Conservation (phyloP, 1,140 invertebrate genomes). For the Capitella teleta region DNA sequence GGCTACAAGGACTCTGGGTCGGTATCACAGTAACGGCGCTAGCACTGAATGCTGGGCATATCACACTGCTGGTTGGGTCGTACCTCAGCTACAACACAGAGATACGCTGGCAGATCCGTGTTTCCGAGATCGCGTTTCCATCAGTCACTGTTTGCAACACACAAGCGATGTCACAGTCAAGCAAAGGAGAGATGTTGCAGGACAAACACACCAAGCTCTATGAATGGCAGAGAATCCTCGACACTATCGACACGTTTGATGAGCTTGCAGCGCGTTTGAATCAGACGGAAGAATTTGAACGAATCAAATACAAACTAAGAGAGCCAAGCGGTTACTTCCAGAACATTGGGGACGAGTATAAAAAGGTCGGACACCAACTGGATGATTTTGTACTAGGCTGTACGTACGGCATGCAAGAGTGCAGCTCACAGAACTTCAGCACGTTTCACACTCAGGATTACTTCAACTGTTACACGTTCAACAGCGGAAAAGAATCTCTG, state of each 20-base stretch:
- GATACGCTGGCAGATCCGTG: too few relatives aligned
- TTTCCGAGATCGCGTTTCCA: neutral
- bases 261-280: neutral
- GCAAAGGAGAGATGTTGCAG: neutral
- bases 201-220: neutral
- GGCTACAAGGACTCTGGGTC: neutral
- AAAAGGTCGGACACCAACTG: neutral
- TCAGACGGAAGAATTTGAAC: neutral
- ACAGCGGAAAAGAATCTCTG: too few relatives aligned
- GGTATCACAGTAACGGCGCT: conserved; percentile 3
- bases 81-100: neutral
- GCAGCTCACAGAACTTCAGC: neutral
- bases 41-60: neutral
- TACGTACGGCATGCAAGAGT: neutral
- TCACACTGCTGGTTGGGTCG: neutral
- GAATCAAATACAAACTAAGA: neutral
- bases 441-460: neutral
- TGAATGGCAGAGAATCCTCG: neutral
- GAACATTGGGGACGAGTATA: neutral
- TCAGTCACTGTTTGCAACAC: neutral
- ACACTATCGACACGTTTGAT: neutral
- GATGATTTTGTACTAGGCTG: conserved; percentile 1
- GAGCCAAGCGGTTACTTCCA: conserved; percentile 1
- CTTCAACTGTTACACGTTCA: conserved; percentile 4
- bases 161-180: neutral